Evolutionary conservation across 1,140 invertebrate species (phyloP).

Genomic region (Andrena cerasifolii): DNA sequence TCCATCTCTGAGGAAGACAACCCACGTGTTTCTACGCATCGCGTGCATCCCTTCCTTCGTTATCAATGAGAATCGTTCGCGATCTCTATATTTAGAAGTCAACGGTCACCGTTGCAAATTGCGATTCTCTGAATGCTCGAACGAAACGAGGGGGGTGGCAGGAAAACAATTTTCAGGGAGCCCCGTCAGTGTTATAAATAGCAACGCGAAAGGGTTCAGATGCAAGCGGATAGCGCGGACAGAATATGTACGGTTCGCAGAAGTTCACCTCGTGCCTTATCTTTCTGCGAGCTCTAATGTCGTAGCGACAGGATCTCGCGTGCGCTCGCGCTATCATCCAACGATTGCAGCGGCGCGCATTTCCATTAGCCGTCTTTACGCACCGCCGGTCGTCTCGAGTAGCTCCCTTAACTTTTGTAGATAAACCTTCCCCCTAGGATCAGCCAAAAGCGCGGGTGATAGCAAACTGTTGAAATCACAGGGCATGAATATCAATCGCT

Average conservation of each 20-base stretch:
- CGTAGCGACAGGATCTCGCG: slow-evolving; percentile 8
- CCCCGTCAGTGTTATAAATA: slow-evolving; percentile 20
- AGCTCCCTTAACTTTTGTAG: not conserved
- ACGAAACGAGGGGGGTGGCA: not conserved
- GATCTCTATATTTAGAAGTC: not conserved
- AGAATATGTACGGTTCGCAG: slow-evolving; percentile 19
- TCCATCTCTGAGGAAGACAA: no score
- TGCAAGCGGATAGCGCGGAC: not conserved
- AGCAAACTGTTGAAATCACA: not conserved
- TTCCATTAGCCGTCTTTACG: not conserved
- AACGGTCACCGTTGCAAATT: not conserved
- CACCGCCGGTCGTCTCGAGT: not conserved
- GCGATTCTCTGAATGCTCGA: not conserved
- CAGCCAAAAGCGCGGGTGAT: no score
- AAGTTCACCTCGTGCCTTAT: slow-evolving; percentile 33
- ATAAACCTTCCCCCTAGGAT: not conserved
- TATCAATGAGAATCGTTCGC: not conserved
- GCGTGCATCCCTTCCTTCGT: not conserved
- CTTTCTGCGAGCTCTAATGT: slow-evolving; percentile 23
- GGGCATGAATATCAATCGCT: not conserved
- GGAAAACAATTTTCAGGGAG: slow-evolving; percentile 5
- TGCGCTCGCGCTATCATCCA: slow-evolving; percentile 15
- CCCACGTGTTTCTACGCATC: no score
- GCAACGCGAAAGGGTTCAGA: not conserved
- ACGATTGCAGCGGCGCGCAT: not conserved